A percentile compares a stretch with the other conserved stretches of the same genome.
These are phyloP conservation scores for Meloidogyne exigua DNA, from an alignment of 1,140 invertebrate species.

Conservation along the genomic window DNA sequence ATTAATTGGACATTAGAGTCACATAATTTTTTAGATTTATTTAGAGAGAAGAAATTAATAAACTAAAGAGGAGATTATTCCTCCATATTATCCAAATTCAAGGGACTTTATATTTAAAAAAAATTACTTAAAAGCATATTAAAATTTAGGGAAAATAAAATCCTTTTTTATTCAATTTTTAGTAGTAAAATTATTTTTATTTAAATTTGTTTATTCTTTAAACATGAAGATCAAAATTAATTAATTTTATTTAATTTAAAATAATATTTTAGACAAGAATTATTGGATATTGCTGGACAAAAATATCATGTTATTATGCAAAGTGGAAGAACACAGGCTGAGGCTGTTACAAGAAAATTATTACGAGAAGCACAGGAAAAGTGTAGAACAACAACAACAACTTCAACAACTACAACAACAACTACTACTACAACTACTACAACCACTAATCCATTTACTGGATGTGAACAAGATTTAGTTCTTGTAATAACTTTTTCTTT, in stretches of 20 bases:
- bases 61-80: too few species aligned
- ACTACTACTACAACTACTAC: slow-evolving; percentile 55
- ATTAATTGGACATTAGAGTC: not conserved
- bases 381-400: slow-evolving; percentile 57
- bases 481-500: not conserved
- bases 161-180: too few species aligned
- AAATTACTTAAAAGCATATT: too few species aligned
- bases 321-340: slow-evolving; percentile 56
- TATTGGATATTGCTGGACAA: slow-evolving; percentile 59
- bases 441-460: slow-evolving; percentile 49
- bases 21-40: not conserved
- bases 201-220: too few species aligned
- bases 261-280: slow-evolving; percentile 46
- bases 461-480: slow-evolving; percentile 36
- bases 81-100: too few species aligned
- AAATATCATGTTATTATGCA: slow-evolving; percentile 61
- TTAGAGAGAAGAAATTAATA: too few species aligned
- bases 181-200: too few species aligned
- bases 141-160: too few species aligned
- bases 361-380: slow-evolving; percentile 60
- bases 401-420: slow-evolving; percentile 58
- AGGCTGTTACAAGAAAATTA: slow-evolving; percentile 56
- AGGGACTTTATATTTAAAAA: too few species aligned
- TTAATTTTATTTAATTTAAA: too few species aligned
- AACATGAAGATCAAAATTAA: too few species aligned